phyloP scores from a whole-genome alignment of 2,797 vertebrate species.

The Sebastes kiyomatsui region DNA sequence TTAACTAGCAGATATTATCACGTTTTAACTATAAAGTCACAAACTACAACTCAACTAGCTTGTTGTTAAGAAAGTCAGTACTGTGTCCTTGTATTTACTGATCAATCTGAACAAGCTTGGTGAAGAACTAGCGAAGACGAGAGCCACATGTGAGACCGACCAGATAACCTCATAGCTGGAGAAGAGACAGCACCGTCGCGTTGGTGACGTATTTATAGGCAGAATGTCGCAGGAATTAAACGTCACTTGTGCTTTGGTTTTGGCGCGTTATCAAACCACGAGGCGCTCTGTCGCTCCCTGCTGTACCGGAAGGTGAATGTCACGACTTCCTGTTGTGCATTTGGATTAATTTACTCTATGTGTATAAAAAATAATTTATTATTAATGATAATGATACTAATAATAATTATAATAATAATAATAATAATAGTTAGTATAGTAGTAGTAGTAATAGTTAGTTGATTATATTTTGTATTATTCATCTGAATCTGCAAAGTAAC shows the following conservation, averaged over 20 bases:
- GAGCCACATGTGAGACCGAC: fast-evolving
- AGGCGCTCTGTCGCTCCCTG: neutral
- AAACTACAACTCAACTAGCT: fast-evolving
- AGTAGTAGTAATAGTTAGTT: too few species aligned
- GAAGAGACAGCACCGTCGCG: fast-evolving
- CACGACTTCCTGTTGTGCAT: neutral
- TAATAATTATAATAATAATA: too few species aligned
- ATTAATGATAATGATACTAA: too few species aligned
- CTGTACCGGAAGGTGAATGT: neutral
- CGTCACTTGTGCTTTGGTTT: slow-evolving; percentile 29
- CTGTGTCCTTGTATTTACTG: fast-evolving
- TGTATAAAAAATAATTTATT: neutral
- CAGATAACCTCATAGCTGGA: fast-evolving
- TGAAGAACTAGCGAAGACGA: fast-evolving
- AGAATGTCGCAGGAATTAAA: slow-evolving; percentile 36
- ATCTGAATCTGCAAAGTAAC: too few species aligned
- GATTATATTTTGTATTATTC: too few species aligned
- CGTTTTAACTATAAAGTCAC: neutral
- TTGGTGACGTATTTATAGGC: neutral
- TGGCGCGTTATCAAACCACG: neutral
- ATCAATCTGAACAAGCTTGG: fast-evolving
- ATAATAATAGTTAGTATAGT: too few species aligned
- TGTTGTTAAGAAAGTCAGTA: too few species aligned
- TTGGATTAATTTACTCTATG: too few species aligned
- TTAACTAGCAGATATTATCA: too few species aligned